These are phyloP conservation scores for Ctenoplectra terminalis DNA, from an alignment of 1,140 invertebrate species.

Conservation along the genomic window DNA sequence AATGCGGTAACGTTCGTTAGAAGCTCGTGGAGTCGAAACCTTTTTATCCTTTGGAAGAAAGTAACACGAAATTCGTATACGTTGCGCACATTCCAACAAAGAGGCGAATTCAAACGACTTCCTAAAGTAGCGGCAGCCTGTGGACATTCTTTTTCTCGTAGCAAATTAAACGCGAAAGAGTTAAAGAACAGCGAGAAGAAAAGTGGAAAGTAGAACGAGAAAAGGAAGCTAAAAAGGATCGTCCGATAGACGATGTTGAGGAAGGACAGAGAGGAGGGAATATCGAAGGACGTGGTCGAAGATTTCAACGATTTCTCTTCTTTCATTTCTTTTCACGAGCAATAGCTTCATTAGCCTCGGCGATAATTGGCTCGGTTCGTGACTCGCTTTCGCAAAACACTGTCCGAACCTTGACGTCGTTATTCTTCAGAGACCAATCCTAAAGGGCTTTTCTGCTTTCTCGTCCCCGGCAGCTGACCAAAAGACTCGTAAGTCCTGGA, in stretches of 20 bases:
- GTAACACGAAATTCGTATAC: not conserved
- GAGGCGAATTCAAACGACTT: not conserved
- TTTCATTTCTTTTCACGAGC: too few relatives aligned
- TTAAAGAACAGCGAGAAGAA: not conserved
- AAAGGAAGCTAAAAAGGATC: not conserved
- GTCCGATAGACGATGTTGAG: not conserved
- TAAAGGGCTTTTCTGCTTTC: too few relatives aligned
- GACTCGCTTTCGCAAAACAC: slow-evolving; percentile 50
- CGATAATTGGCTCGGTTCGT: slow-evolving; percentile 53
- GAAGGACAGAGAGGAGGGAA: too few relatives aligned
- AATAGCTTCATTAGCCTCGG: slow-evolving; percentile 51
- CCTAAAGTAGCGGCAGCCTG: not conserved
- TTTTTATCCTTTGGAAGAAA: too few relatives aligned
- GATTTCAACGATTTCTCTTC: too few relatives aligned
- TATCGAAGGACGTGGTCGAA: too few relatives aligned
- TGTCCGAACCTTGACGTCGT: too few relatives aligned
- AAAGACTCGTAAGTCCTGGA: too few relatives aligned
- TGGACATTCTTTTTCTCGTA: too few relatives aligned
- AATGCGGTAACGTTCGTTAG: slow-evolving; percentile 16
- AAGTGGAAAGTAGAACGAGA: not conserved
- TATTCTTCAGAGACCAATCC: slow-evolving; percentile 15
- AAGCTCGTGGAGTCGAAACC: not conserved
- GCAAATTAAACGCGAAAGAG: slow-evolving; percentile 12
- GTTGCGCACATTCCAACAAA: too few relatives aligned
- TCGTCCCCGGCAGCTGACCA: too few relatives aligned